Evolutionary conservation across 2,888 invertebrate species (phyloP).

Genomic region (Helobdella robusta): DNA sequence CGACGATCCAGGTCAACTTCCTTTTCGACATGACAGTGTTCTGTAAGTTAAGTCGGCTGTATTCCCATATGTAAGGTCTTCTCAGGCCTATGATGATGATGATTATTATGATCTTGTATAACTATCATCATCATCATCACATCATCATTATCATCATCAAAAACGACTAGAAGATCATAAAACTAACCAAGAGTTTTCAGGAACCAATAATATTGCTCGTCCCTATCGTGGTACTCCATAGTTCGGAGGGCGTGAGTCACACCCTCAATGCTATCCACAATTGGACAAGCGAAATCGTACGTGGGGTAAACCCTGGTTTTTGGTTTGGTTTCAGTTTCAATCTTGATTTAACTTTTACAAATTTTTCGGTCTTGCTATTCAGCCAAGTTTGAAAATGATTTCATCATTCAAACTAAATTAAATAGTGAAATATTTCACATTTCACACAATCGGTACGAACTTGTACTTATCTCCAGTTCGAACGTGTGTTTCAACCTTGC

Average conservation of each 20-base stretch:
- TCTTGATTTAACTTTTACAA: too few species aligned
- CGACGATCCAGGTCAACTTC: slow-evolving; percentile 94
- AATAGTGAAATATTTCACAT: too few species aligned
- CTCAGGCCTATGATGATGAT: slow-evolving; percentile 51
- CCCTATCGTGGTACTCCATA: slow-evolving; percentile 90
- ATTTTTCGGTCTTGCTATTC: too few species aligned
- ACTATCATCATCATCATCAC: too few species aligned
- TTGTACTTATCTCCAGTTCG: slow-evolving; percentile 88
- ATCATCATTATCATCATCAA: not conserved
- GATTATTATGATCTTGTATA: slow-evolving; percentile 1
- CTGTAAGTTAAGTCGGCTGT: slow-evolving; percentile 90
- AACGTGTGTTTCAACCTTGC: slow-evolving; percentile 89
- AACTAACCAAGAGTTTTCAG: slow-evolving; percentile 45
- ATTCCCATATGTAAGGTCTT: slow-evolving; percentile 90
- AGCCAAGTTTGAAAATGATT: too few species aligned
- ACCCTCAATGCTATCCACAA: slow-evolving; percentile 91
- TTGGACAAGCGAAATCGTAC: slow-evolving; percentile 98
- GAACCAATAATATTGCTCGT: slow-evolving; percentile 91
- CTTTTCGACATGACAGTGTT: slow-evolving; percentile 95
- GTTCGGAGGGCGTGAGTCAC: slow-evolving; percentile 95
- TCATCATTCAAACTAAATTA: too few species aligned
- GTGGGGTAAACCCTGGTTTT: slow-evolving; percentile 95
- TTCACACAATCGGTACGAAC: too few species aligned
- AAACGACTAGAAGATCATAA: not conserved
- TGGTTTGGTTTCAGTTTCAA: too few species aligned